These are phyloP conservation scores for Macaria liturata DNA, from an alignment of 2,888 invertebrate species.

Conservation along the genomic window DNA sequence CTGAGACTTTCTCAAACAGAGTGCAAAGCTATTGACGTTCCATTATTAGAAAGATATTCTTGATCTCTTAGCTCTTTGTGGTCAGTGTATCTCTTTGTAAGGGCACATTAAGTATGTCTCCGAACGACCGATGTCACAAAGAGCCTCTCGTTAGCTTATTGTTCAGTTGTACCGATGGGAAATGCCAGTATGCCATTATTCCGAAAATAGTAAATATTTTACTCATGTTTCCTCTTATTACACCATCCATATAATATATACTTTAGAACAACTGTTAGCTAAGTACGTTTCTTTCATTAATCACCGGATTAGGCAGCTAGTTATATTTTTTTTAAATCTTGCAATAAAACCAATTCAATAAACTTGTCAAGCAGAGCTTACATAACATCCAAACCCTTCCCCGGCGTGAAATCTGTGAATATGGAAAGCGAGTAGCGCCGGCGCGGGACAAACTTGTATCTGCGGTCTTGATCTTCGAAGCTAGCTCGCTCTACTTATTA, in stretches of 20 bases:
- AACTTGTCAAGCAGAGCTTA: neutral
- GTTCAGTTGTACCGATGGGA: slow-evolving; percentile 3
- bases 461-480: slow-evolving; percentile 62
- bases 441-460: slow-evolving; percentile 49
- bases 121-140: slow-evolving; percentile 26
- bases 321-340: too few species aligned
- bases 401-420: slow-evolving; percentile 1
- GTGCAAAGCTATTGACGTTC: slow-evolving; percentile 26
- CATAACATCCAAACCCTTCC: neutral
- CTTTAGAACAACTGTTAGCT: too few species aligned
- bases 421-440: slow-evolving; percentile 36
- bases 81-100: slow-evolving; percentile 30
- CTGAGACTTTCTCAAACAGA: slow-evolving; percentile 17
- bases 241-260: too few species aligned
- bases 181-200: slow-evolving; percentile 7
- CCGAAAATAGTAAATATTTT: neutral
- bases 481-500: slow-evolving; percentile 67
- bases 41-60: slow-evolving; percentile 19
- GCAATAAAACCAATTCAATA: too few species aligned
- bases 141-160: slow-evolving; percentile 28
- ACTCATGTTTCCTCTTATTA: too few species aligned
- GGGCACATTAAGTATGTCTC: slow-evolving; percentile 27
- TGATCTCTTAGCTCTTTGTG: slow-evolving; percentile 10
- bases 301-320: too few species aligned
- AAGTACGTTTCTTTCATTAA: too few species aligned